phyloP scores from a whole-genome alignment of 2,113 vertebrate species.

The Cisticola juncidis region DNA sequence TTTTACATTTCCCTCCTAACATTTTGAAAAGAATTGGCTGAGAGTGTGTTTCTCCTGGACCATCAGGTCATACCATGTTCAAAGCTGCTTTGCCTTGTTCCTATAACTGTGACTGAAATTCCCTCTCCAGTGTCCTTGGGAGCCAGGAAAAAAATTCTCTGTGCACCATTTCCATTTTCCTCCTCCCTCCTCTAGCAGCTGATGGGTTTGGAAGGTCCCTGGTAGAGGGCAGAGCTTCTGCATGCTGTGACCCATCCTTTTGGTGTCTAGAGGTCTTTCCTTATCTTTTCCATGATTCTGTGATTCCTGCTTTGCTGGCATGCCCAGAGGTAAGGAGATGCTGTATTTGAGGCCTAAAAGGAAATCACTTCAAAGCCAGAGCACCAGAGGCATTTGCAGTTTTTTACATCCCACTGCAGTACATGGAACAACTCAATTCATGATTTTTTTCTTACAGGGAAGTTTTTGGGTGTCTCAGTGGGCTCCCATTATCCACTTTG shows the following conservation, averaged over 20 bases:
- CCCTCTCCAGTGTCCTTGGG: neutral
- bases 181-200: neutral
- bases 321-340: neutral
- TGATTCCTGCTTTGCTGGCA: neutral
- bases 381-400: neutral
- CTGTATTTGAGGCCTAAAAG: neutral
- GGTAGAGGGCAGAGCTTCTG: neutral
- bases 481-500: neutral
- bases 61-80: neutral
- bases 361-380: neutral
- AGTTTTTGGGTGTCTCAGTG: neutral
- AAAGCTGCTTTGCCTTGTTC: neutral
- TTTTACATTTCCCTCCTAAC: neutral
- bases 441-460: neutral
- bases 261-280: neutral
- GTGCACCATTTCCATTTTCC: neutral
- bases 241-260: neutral
- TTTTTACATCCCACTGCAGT: neutral
- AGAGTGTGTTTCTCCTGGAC: neutral
- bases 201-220: neutral
- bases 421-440: neutral
- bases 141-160: neutral
- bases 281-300: neutral
- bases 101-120: neutral
- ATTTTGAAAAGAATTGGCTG: neutral